These are phyloP conservation scores for Drosophila tani DNA, from an alignment of 1,140 invertebrate species.

Conservation along the genomic window DNA sequence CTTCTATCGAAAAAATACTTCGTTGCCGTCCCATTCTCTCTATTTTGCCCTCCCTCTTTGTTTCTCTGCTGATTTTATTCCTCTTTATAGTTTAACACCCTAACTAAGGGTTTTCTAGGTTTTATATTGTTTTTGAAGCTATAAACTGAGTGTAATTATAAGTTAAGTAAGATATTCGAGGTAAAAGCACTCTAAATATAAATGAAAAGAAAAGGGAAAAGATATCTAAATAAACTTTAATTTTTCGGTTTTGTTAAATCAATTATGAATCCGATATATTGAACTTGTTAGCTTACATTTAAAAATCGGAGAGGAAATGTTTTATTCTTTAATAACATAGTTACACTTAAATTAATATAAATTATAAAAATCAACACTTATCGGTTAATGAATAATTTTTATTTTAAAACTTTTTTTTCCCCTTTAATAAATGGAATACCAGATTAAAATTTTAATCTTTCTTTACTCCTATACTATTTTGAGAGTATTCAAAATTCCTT, in stretches of 20 bases:
- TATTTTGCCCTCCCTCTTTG: slow-evolving; percentile 1
- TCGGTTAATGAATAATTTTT: background rate
- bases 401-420: too few relatives aligned
- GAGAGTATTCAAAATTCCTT: background rate
- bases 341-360: too few relatives aligned
- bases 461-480: too few relatives aligned
- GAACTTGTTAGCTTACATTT: too few relatives aligned
- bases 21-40: slow-evolving; percentile 5
- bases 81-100: slow-evolving; percentile 3
- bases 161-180: too few relatives aligned
- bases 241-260: background rate
- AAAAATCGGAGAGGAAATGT: too few relatives aligned
- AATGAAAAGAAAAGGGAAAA: background rate
- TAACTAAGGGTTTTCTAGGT: background rate
- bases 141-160: background rate
- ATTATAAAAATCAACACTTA: too few relatives aligned
- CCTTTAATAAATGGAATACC: too few relatives aligned
- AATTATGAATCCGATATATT: background rate
- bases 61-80: slow-evolving; percentile 16
- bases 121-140: background rate
- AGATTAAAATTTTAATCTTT: background rate
- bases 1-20: slow-evolving; percentile 51
- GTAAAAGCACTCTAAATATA: too few relatives aligned
- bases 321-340: too few relatives aligned
- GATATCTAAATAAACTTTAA: background rate